phyloP scores from a whole-genome alignment of 1,140 invertebrate species.

The Zaprionus tsacasi region DNA sequence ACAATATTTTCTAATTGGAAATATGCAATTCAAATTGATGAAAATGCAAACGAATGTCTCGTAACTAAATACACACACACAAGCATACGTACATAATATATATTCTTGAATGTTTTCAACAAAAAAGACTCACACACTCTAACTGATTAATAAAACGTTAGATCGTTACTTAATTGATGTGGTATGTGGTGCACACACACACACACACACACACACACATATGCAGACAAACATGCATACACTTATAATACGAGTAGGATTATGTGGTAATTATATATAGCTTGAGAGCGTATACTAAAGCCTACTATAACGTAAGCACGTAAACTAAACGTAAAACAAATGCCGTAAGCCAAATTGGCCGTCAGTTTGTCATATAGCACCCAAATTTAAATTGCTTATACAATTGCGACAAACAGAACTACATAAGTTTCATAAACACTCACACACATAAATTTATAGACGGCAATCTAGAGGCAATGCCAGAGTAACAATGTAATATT shows the following conservation, averaged over 20 bases:
- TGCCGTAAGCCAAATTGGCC: conserved; percentile 60
- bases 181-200: conserved; percentile 34
- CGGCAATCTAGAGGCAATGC: conserved; percentile 49
- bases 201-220: conserved; percentile 16
- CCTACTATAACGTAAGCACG: conserved; percentile 30
- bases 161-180: conserved; percentile 64
- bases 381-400: conserved; percentile 56
- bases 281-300: conserved; percentile 48
- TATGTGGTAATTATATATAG: conserved; percentile 37
- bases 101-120: conserved; percentile 64
- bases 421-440: conserved; percentile 25
- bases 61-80: conserved; percentile 28
- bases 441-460: conserved; percentile 22
- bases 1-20: conserved; percentile 66
- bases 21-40: conserved; percentile 22
- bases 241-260: conserved; percentile 35
- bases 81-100: conserved; percentile 38
- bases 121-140: conserved; percentile 55
- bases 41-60: conserved; percentile 35
- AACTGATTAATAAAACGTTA: conserved; percentile 31
- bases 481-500: conserved; percentile 68
- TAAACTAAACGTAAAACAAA: conserved; percentile 18
- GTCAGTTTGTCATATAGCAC: conserved; percentile 73
- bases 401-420: conserved; percentile 35
- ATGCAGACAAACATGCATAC: conserved; percentile 18